Conservation (phyloP, 2,113 vertebrate species). For the Phalacrocorax pelagicus region DNA sequence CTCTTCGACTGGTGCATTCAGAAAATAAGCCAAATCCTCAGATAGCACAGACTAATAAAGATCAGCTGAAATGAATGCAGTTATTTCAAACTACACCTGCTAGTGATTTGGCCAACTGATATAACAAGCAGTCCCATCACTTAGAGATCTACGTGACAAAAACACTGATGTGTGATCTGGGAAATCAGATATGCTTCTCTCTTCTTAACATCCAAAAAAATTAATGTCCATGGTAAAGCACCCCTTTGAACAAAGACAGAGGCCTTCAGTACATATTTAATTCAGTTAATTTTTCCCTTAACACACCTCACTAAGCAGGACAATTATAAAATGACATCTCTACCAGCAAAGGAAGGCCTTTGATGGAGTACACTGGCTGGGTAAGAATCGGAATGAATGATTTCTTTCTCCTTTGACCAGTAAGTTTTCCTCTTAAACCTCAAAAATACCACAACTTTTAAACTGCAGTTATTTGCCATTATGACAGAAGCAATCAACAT, state of each 20-base stretch:
- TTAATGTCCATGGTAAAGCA: background rate
- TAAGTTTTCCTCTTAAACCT: background rate
- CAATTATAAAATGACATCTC: background rate
- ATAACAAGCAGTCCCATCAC: background rate
- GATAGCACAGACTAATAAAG: background rate
- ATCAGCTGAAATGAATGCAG: background rate
- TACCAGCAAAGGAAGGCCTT: background rate
- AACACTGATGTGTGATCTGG: background rate
- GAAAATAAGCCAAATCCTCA: background rate
- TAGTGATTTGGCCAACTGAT: background rate
- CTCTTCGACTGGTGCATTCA: background rate
- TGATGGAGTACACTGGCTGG: background rate
- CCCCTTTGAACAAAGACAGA: background rate
- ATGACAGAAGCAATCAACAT: background rate
- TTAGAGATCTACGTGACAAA: background rate
- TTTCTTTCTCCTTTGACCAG: background rate
- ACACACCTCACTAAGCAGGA: background rate
- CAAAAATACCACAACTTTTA: background rate
- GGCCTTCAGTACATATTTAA: background rate
- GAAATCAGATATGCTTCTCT: background rate
- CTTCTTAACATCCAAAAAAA: background rate
- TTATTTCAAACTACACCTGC: background rate
- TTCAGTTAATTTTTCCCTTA: background rate
- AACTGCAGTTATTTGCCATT: background rate
- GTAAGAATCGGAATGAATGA: background rate